Base-by-base conservation (phyloP, 1,140 invertebrate species). In the Cherax destructor region DNA sequence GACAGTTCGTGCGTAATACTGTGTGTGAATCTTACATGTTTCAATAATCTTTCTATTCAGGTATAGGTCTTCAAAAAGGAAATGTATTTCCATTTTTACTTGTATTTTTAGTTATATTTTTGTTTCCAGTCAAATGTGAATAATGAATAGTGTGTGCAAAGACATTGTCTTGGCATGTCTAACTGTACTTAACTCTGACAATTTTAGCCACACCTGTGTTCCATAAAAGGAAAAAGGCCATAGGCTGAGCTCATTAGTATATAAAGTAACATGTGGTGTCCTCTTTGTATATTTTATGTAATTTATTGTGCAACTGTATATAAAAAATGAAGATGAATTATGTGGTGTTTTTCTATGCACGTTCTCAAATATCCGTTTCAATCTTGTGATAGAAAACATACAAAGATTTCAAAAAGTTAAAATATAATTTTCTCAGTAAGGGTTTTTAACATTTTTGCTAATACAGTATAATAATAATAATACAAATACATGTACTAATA, bases 251-350 rank as follows among this genome's bases (percentile, higher is more conserved):
- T 91, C 88, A 91, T 79, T 84, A 91, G 88, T 61, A 78, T 91
- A 83, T 84, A 91, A 52, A 78, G 80, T 69, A 91, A 91, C 65
- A 78, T 91, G 83, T 91, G 88, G 88, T 91, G 88, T 91, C 83
- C 88, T 91, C 88, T 91, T 91, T 91, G 88, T 91, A 91, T 91
- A 91, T 91, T 91, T 91, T 91, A 84, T 91, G 88, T 91, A 91
- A 91, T 91, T 91, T 91, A 91, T 91, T 91, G 88, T 91, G 80
- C 30, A 84, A 84, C 61, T 91, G 88, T 91, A 91, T 74, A 91
- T 91, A 91, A 83, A 91, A 90, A 90, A 65, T 65, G 11, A 65
- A 65, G 59, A 78, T 76, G 83, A 85, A 78, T 52, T 49, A 52
- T 30, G 16, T 24, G n/a, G 16, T 52, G 41, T 49, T 59, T 24